Evolutionary conservation across 2,797 vertebrate genomes (phyloP).

Genomic region (Diglossa cyanea): DNA sequence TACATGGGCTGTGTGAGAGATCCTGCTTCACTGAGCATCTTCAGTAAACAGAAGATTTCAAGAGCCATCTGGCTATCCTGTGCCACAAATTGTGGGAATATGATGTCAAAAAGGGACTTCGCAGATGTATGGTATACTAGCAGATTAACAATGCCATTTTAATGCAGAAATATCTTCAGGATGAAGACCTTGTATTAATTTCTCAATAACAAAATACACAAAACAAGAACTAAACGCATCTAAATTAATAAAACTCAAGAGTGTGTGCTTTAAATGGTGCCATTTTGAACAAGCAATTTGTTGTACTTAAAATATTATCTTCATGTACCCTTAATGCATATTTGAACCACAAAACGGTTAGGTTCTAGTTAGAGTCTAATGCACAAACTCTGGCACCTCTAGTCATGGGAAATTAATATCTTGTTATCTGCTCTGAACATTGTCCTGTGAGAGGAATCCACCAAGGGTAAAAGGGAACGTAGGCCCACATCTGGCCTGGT

Average conservation of each 20-base stretch:
- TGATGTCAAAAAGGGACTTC: conserved; percentile 20
- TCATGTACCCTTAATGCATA: neutral
- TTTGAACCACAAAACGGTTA: neutral
- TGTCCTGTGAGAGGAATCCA: neutral
- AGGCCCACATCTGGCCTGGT: accelerated
- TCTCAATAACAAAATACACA: neutral
- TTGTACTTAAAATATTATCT: neutral
- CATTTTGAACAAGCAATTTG: neutral
- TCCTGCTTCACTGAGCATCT: neutral
- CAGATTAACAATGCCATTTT: neutral
- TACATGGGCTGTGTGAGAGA: neutral
- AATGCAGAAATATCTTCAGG: neutral
- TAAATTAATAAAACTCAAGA: neutral
- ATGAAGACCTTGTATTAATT: neutral
- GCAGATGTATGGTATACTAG: neutral
- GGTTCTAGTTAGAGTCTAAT: neutral
- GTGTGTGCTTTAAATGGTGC: neutral
- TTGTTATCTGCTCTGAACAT: neutral
- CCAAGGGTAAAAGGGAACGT: neutral
- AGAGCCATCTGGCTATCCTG: conserved; percentile 37
- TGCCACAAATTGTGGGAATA: neutral
- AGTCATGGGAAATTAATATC: neutral
- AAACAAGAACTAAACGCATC: neutral
- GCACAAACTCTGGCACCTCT: neutral
- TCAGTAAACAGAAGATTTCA: conserved; percentile 39